Conservation (phyloP, 2,888 invertebrate species). For the Drosophila paranaensis region DNA sequence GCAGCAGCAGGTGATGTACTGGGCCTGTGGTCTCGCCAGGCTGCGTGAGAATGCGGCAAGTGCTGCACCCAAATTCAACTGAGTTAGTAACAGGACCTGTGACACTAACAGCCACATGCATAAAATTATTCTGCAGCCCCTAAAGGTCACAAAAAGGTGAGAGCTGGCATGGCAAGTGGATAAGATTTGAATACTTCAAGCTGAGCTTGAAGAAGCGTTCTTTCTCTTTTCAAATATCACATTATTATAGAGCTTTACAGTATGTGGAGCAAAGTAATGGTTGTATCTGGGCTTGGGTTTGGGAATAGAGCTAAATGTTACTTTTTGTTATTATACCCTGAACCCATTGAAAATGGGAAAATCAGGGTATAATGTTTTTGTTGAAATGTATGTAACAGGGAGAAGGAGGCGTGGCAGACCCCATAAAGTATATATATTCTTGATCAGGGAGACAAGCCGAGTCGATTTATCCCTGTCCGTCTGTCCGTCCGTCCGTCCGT, state of each 20-base stretch:
- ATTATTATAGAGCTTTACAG: neutral
- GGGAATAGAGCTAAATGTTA: too few relatives aligned
- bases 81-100: constrained; percentile 12
- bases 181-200: neutral
- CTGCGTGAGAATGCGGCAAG: constrained; percentile 49
- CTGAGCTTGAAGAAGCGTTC: neutral
- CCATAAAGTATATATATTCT: too few relatives aligned
- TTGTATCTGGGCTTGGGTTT: too few relatives aligned
- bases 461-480: too few relatives aligned
- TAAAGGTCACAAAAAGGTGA: neutral
- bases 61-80: constrained; percentile 29
- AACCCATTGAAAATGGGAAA: too few relatives aligned
- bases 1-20: constrained; percentile 4
- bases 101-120: constrained; percentile 30
- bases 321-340: too few relatives aligned
- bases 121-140: neutral
- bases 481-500: too few relatives aligned
- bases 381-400: too few relatives aligned
- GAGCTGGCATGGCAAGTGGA: neutral
- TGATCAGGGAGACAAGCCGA: too few relatives aligned
- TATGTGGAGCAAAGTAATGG: too few relatives aligned
- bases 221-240: neutral
- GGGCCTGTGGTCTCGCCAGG: neutral
- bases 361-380: too few relatives aligned
- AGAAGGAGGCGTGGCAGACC: too few relatives aligned